These are phyloP conservation scores for Ostrea denselamellosa DNA, from an alignment of 1,140 invertebrate genomes.

Conservation along the genomic window DNA sequence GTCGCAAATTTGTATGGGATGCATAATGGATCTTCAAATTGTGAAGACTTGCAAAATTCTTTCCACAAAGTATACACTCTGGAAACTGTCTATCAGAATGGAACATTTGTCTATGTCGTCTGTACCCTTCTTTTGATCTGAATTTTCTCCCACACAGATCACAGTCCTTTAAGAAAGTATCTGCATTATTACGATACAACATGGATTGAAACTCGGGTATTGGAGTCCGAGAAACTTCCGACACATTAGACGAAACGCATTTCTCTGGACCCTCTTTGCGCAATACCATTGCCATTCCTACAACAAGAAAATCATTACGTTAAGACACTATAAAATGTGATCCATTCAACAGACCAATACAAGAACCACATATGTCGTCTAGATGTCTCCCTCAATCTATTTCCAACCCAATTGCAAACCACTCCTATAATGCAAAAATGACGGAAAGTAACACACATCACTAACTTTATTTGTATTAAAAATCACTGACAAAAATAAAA, in stretches of 20 bases:
- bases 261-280: background rate
- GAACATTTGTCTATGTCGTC: slow-evolving; percentile 32
- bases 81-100: slow-evolving; percentile 38
- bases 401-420: background rate
- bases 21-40: slow-evolving; percentile 41
- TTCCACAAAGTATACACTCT: slow-evolving; percentile 43
- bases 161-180: slow-evolving; percentile 18
- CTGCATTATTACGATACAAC: background rate
- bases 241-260: background rate
- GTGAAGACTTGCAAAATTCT: slow-evolving; percentile 25
- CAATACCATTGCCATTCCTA: slow-evolving; percentile 2
- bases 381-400: background rate
- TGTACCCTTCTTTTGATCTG: slow-evolving; percentile 15
- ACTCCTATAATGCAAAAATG: background rate
- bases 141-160: slow-evolving; percentile 33
- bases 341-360: background rate
- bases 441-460: background rate
- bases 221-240: background rate
- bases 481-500: too few relatives aligned
- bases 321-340: background rate
- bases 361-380: background rate
- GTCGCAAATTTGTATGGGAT: slow-evolving; percentile 21
- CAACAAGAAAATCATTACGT: background rate
- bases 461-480: background rate
- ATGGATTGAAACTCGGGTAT: background rate